Conservation (phyloP, 2,797 vertebrate genomes). For the Gobionotothen gibberifrons region DNA sequence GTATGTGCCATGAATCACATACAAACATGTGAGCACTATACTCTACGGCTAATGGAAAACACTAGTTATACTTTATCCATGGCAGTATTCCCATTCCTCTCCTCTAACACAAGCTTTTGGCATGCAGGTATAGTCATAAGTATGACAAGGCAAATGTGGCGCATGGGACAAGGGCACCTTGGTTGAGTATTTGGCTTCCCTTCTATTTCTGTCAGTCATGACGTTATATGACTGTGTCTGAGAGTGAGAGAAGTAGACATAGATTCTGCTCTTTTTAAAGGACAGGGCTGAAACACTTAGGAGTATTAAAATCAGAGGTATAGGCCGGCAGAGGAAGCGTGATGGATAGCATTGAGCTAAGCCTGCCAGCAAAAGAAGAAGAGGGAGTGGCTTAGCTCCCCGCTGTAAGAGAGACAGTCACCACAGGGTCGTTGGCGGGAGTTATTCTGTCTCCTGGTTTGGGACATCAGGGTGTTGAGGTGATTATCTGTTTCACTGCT, state of each 20-base stretch:
- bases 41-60: slow-evolving; percentile 29
- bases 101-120: slow-evolving; percentile 29
- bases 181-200: slow-evolving; percentile 51
- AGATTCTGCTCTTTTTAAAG: slow-evolving; percentile 54
- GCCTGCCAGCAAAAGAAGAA: slow-evolving; percentile 58
- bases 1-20: slow-evolving; percentile 6
- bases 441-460: slow-evolving; percentile 44
- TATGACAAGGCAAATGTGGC: slow-evolving; percentile 42
- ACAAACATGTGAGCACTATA: slow-evolving; percentile 20
- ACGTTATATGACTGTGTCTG: slow-evolving; percentile 57
- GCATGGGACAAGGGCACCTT: slow-evolving; percentile 66
- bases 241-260: slow-evolving; percentile 50
- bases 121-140: slow-evolving; percentile 9
- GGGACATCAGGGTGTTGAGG: slow-evolving; percentile 28
- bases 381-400: slow-evolving; percentile 27
- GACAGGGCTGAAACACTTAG: slow-evolving; percentile 81
- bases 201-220: slow-evolving; percentile 44
- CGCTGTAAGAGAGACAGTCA: slow-evolving; percentile 31
- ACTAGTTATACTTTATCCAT: background rate
- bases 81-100: slow-evolving; percentile 22
- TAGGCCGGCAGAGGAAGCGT: slow-evolving; percentile 58
- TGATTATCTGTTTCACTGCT: slow-evolving; percentile 50
- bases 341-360: slow-evolving; percentile 67
- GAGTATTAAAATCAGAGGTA: slow-evolving; percentile 81
- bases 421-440: slow-evolving; percentile 26